Evolutionary conservation across 2,797 vertebrate genomes (phyloP).

Genomic region (Rhincodon typus): DNA sequence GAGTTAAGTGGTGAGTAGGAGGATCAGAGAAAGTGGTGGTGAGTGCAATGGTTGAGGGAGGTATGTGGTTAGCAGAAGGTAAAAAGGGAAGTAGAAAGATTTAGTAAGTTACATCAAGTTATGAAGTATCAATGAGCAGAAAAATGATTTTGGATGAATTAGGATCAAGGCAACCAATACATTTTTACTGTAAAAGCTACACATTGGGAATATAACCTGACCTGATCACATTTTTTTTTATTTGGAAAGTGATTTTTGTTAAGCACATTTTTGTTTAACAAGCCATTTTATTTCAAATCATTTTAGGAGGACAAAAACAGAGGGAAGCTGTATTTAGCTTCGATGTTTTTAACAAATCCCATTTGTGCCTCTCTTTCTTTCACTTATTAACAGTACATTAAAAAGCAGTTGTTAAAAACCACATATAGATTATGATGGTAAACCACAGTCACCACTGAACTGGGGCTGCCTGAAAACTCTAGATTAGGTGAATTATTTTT

Average conservation of each 20-base stretch:
- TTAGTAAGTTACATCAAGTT: too few relatives aligned
- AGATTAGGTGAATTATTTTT: background rate
- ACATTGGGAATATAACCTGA: background rate
- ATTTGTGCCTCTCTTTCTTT: background rate
- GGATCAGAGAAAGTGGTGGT: background rate
- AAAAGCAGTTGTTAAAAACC: background rate
- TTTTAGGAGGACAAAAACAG: too few relatives aligned
- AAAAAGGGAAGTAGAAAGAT: background rate
- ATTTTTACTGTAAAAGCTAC: background rate
- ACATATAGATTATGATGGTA: background rate
- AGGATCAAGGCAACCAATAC: background rate
- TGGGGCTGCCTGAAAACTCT: background rate
- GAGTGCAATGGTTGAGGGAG: too few relatives aligned
- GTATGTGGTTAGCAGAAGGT: background rate
- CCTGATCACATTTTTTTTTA: background rate
- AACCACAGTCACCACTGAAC: background rate
- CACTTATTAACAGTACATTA: background rate
- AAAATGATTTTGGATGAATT: background rate
- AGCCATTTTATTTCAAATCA: background rate
- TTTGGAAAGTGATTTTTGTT: background rate
- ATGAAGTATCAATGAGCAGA: background rate
- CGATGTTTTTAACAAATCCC: background rate
- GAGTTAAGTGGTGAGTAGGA: background rate
- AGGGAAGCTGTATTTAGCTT: background rate
- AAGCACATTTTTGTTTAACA: background rate